phyloP scores from a whole-genome alignment of 2,888 invertebrate genomes.

The Tetragonula carbonaria region DNA sequence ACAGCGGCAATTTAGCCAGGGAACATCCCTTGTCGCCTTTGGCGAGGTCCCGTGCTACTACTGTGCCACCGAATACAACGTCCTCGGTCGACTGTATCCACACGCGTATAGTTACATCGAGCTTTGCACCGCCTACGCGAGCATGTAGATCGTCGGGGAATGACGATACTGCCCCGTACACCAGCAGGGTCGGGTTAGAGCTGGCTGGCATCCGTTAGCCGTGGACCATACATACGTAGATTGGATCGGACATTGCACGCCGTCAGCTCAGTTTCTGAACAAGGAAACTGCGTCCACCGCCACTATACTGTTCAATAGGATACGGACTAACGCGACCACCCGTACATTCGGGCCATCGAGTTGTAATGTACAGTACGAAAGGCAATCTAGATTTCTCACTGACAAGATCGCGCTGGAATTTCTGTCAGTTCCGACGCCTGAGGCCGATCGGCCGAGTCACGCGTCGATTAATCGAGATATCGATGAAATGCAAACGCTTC shows the following conservation, averaged over 20 bases:
- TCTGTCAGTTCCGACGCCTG: constrained; percentile 51
- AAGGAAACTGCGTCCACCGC: constrained; percentile 69
- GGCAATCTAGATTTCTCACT: constrained; percentile 65
- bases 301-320: constrained; percentile 67
- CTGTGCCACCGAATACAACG: constrained; percentile 55
- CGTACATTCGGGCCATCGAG: constrained; percentile 71
- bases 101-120: constrained; percentile 66
- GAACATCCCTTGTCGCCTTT: constrained; percentile 71
- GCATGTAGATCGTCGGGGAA: constrained; percentile 66
- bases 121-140: constrained; percentile 67
- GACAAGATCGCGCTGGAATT: constrained; percentile 63
- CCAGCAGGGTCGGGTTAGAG: constrained; percentile 46
- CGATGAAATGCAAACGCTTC: constrained; percentile 1
- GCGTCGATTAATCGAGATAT: constrained; percentile 21
- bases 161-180: constrained; percentile 59
- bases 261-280: constrained; percentile 77
- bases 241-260: constrained; percentile 76
- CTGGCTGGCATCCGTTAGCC: constrained; percentile 66
- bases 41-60: constrained; percentile 56
- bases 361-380: constrained; percentile 70
- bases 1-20: constrained; percentile 63
- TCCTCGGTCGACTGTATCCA: constrained; percentile 67
- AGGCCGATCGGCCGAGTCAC: constrained; percentile 13
- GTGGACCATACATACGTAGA: constrained; percentile 71
- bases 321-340: constrained; percentile 67